These are phyloP conservation scores for Cotesia congregata DNA, from an alignment of 2,888 invertebrate genomes.

Conservation along the genomic window DNA sequence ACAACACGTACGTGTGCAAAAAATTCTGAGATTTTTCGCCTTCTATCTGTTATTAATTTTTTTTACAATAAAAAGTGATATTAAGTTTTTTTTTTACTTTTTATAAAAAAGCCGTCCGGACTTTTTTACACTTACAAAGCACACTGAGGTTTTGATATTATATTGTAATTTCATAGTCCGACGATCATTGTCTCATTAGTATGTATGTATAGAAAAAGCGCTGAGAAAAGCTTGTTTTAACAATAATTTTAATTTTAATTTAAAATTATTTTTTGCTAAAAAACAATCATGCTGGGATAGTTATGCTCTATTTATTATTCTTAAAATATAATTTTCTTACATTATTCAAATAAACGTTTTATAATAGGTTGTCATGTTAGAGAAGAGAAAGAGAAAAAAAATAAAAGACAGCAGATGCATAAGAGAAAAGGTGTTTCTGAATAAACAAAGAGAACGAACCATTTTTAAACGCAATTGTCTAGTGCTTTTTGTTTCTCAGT, in stretches of 20 bases:
- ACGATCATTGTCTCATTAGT: background rate
- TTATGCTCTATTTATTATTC: background rate
- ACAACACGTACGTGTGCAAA: background rate
- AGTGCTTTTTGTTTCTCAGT: constrained; percentile 43
- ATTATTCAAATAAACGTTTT: background rate
- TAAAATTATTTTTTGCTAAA: background rate
- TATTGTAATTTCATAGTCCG: background rate
- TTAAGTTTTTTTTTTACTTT: background rate
- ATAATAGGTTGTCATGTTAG: background rate
- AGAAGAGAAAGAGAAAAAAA: background rate
- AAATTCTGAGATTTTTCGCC: background rate
- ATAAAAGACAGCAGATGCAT: constrained; percentile 19
- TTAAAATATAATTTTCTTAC: background rate
- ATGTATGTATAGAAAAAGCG: background rate
- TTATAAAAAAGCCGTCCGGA: background rate
- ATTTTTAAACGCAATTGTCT: constrained; percentile 43
- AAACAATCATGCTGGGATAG: background rate
- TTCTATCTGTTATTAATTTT: background rate
- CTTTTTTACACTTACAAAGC: background rate
- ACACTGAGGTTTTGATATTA: background rate
- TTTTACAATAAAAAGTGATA: background rate
- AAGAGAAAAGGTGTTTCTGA: constrained; percentile 41
- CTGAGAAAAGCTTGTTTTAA: background rate
- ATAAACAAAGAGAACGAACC: constrained; percentile 44
- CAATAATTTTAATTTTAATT: background rate